A percentile compares a stretch with the other conserved stretches of the same genome.
phyloP scores from a whole-genome alignment of 2,113 vertebrate species.

The Colistium nudipinnis region DNA sequence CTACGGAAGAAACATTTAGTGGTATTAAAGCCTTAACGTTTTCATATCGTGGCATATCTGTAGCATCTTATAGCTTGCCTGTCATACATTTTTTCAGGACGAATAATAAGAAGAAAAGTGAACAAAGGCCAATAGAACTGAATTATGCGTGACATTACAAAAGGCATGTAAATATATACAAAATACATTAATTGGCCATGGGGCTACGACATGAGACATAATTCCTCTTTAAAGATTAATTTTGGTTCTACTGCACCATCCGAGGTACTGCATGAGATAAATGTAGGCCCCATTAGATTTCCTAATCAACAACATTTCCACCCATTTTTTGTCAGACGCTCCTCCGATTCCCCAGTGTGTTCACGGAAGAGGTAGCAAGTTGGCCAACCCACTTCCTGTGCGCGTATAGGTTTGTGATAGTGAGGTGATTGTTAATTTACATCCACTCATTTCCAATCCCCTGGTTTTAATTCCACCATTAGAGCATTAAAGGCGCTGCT shows the following conservation, averaged over 20 bases:
- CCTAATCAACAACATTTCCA: too few relatives aligned
- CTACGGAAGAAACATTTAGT: too few relatives aligned
- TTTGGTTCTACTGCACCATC: too few relatives aligned
- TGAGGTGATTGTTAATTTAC: conserved; percentile 75
- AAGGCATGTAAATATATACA: too few relatives aligned
- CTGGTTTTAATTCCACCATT: conserved; percentile 76
- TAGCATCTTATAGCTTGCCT: too few relatives aligned
- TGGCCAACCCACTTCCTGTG: conserved; percentile 33
- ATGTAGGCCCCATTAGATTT: too few relatives aligned
- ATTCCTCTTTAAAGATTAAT: neutral
- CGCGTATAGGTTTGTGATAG: conserved; percentile 54
- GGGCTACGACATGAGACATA: neutral
- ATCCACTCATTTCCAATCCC: conserved; percentile 70
- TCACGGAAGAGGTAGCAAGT: conserved; percentile 20
- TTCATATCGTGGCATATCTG: too few relatives aligned
- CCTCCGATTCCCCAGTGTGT: conserved; percentile 23
- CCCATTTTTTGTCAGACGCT: conserved; percentile 50
- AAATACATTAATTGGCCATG: too few relatives aligned
- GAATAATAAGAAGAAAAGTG: neutral
- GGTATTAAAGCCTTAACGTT: too few relatives aligned
- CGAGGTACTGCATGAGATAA: too few relatives aligned
- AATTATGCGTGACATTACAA: too few relatives aligned
- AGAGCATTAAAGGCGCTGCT: conserved; percentile 66
- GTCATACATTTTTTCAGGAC: neutral
- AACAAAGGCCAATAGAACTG: neutral